These are phyloP conservation scores for Seira ritae DNA, from an alignment of 2,888 invertebrate genomes.

Conservation along the genomic window DNA sequence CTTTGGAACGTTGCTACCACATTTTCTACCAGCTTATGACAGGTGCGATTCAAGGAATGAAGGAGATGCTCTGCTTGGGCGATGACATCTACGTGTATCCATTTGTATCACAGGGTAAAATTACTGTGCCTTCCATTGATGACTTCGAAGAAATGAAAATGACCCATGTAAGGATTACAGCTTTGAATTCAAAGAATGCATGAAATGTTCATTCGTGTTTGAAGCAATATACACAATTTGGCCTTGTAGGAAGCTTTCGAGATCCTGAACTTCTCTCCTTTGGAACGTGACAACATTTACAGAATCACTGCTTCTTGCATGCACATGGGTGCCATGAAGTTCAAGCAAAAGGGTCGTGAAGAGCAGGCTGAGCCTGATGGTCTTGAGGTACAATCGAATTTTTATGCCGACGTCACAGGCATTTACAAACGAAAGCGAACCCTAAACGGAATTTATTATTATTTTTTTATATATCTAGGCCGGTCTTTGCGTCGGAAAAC, in stretches of 20 bases:
- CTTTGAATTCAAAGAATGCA: too few relatives aligned
- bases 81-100: conserved; percentile 94
- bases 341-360: conserved; percentile 79
- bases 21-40: conserved; percentile 79
- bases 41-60: conserved; percentile 57
- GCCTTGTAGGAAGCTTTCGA: conserved; percentile 79
- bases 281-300: conserved; percentile 77
- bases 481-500: conserved; percentile 74
- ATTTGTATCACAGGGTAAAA: conserved; percentile 98
- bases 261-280: conserved; percentile 78
- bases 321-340: conserved; percentile 78
- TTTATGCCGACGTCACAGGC: too few relatives aligned
- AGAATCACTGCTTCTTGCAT: conserved; percentile 67
- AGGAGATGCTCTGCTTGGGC: conserved; percentile 74
- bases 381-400: conserved; percentile 34
- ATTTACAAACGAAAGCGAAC: too few relatives aligned
- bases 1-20: conserved; percentile 89
- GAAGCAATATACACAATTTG: too few relatives aligned
- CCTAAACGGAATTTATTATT: too few relatives aligned
- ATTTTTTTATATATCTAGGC: conserved; percentile 36
- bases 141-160: conserved; percentile 93
- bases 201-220: neutral
- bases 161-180: conserved; percentile 86
- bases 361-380: conserved; percentile 73
- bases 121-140: conserved; percentile 95